phyloP scores from a whole-genome alignment of 2,888 invertebrate genomes.

The Mechanitis messenoides region DNA sequence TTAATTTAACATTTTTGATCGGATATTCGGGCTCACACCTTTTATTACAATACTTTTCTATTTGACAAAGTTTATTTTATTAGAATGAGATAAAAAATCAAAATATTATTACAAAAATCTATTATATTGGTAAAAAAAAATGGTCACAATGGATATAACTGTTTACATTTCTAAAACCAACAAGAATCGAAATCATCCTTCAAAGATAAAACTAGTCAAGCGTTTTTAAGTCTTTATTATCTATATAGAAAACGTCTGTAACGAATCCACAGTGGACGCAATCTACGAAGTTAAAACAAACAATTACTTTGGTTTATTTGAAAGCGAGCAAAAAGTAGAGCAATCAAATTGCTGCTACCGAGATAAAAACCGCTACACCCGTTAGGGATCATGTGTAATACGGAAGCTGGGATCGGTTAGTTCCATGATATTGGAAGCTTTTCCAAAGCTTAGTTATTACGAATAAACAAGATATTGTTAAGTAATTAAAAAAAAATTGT shows the following conservation, averaged over 20 bases:
- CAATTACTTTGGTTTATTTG: slow-evolving; percentile 75
- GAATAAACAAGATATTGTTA: too few species aligned
- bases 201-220: slow-evolving; percentile 40
- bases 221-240: slow-evolving; percentile 69
- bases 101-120: not conserved
- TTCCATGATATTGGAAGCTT: slow-evolving; percentile 28
- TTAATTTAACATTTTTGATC: slow-evolving; percentile 66
- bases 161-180: not conserved
- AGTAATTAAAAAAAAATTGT: too few species aligned
- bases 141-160: not conserved
- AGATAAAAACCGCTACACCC: slow-evolving; percentile 54
- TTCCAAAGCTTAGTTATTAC: not conserved
- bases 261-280: slow-evolving; percentile 68
- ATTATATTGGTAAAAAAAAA: not conserved
- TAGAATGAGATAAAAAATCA: not conserved
- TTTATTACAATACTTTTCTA: not conserved
- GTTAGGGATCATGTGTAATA: slow-evolving; percentile 50
- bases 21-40: slow-evolving; percentile 1
- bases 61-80: not conserved
- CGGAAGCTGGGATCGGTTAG: slow-evolving; percentile 50
- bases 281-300: slow-evolving; percentile 74
- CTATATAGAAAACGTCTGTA: slow-evolving; percentile 61
- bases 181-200: slow-evolving; percentile 7
- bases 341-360: slow-evolving; percentile 73
- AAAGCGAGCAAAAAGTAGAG: slow-evolving; percentile 69